Conservation (phyloP, 2,113 vertebrate genomes). For the Nothocercus nigrocapillus region DNA sequence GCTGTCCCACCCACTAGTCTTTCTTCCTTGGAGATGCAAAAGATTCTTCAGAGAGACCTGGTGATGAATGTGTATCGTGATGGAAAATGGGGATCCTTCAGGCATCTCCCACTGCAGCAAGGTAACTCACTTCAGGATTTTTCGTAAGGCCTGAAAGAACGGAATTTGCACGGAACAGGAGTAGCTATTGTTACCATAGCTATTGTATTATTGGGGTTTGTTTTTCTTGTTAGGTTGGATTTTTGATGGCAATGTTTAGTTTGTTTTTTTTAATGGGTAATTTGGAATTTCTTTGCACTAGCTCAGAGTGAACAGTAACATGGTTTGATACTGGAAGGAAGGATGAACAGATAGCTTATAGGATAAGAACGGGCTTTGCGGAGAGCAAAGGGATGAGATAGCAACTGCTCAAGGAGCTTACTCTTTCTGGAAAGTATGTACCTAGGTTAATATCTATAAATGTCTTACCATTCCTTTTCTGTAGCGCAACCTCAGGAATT, state of each 20-base stretch:
- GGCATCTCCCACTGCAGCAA: slow-evolving; percentile 82
- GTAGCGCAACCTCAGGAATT: slow-evolving; percentile 80
- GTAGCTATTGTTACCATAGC: neutral
- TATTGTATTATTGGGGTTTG: neutral
- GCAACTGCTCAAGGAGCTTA: neutral
- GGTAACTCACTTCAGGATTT: slow-evolving; percentile 74
- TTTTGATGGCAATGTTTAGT: neutral
- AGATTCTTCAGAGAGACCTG: slow-evolving; percentile 81
- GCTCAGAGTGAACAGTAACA: neutral
- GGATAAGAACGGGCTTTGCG: neutral
- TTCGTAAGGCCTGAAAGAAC: neutral
- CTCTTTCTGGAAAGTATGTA: neutral
- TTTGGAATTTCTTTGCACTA: neutral
- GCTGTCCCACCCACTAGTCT: slow-evolving; percentile 65
- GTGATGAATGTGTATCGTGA: slow-evolving; percentile 92
- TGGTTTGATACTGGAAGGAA: neutral
- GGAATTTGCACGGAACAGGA: neutral
- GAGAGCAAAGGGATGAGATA: neutral
- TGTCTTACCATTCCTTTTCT: neutral
- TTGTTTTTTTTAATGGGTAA: neutral
- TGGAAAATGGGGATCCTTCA: slow-evolving; percentile 91
- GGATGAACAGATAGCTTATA: neutral
- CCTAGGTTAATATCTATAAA: neutral
- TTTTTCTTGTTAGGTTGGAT: neutral
- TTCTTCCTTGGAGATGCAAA: slow-evolving; percentile 76